These are phyloP conservation scores for Siphonodentalium dalli DNA, from an alignment of 2,888 invertebrate species.

Conservation along the genomic window DNA sequence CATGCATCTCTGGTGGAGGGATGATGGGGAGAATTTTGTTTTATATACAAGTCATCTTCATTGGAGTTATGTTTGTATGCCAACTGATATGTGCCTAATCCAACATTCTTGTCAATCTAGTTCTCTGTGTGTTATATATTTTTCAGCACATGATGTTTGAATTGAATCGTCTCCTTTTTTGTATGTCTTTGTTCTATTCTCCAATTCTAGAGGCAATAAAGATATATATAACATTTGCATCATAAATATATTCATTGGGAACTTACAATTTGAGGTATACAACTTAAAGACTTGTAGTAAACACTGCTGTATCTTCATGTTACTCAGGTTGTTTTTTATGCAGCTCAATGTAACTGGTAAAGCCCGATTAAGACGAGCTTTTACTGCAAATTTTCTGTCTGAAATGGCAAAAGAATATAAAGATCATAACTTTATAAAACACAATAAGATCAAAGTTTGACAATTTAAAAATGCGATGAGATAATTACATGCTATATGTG, in stretches of 20 bases:
- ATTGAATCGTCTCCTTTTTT: too few species aligned
- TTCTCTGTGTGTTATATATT: too few species aligned
- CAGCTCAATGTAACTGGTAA: constrained; percentile 56
- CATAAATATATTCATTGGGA: not conserved
- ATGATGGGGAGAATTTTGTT: too few species aligned
- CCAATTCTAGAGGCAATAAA: too few species aligned
- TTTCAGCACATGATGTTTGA: too few species aligned
- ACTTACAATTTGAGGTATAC: constrained; percentile 62
- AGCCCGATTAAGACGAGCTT: constrained; percentile 69
- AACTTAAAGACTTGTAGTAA: constrained; percentile 58
- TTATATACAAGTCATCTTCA: too few species aligned
- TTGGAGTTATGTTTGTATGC: too few species aligned
- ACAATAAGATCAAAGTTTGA: not conserved
- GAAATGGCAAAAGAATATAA: constrained; percentile 19
- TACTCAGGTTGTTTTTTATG: constrained; percentile 49
- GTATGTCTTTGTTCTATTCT: too few species aligned
- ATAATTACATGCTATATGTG: not conserved
- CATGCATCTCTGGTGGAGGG: too few species aligned
- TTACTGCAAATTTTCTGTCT: constrained; percentile 73
- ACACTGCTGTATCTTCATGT: constrained; percentile 48
- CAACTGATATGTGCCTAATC: too few species aligned
- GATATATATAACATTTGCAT: not conserved
- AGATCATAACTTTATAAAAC: not conserved
- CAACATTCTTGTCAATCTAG: too few species aligned
- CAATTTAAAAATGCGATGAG: not conserved